Evolutionary conservation across 2,888 invertebrate species (phyloP), one percentile per base, ranked within the genome.

Genomic region (Brachyptera putata): DNA sequence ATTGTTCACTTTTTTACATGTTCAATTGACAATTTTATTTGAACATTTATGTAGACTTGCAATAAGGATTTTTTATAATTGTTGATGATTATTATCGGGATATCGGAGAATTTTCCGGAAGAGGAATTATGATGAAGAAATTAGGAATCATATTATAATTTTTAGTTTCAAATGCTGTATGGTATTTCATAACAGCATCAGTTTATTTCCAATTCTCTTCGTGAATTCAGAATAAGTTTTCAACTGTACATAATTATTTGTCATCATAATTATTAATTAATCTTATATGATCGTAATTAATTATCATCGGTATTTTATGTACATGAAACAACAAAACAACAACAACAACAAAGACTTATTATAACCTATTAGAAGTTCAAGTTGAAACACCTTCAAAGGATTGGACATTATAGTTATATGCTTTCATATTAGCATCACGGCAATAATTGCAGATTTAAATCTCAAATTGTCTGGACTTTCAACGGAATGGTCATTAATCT

Each of bases 321-420:
- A 64, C 64, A 64, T 57, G 61, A 64, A 64, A 64, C 63, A 63
- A 64, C 62, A 64, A 64, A 64, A 64, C 62, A 64, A 64, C 64
- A 64, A 61, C 61, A 63, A 63, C 50, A 58, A 58, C 58, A 36
- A 53, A 21, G 34, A 36, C 21, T 53, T 26, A 50, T 58, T 24
- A 58, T 36, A 58, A 58, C 49, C 58, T 58, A 58, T 30, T 58
- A 36, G 37, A 24, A 36, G n/a, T n/a, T n/a, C n/a, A n/a, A n/a
- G n/a, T n/a, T n/a, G 21, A 55, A 25, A 37, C 39, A 14, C 39
- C 13, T 37, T 37, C 16, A 37, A 37, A 16, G 13, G 39, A 37
- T n/a, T n/a, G n/a, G n/a, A n/a, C n/a, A n/a, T n/a, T n/a, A n/a
- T n/a, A n/a, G n/a, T n/a, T n/a, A n/a, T n/a, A n/a, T n/a, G n/a